Evolutionary conservation across 2,888 invertebrate species (phyloP).

Genomic region (Lasioglossum marginatum): DNA sequence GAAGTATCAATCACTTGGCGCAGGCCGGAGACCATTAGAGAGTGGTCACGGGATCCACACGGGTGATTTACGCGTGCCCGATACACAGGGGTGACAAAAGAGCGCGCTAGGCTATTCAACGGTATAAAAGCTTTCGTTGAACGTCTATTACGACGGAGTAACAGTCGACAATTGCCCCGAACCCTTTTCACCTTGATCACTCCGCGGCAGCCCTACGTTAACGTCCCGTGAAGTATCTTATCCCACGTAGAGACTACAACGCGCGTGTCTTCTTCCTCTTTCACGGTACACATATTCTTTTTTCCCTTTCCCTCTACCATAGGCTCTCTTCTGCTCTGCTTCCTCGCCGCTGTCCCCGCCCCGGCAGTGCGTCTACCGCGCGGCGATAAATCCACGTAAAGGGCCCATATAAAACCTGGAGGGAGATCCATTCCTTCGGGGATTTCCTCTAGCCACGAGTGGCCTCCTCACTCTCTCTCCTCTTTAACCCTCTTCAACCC

Average conservation of each 20-base stretch:
- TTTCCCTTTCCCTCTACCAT: slow-evolving; percentile 25
- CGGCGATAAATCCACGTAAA: slow-evolving; percentile 71
- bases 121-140: slow-evolving; percentile 62
- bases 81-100: slow-evolving; percentile 59
- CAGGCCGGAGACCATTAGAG: slow-evolving; percentile 51
- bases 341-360: slow-evolving; percentile 25
- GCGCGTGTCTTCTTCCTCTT: slow-evolving; percentile 45
- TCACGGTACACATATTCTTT: slow-evolving; percentile 20
- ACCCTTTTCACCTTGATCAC: slow-evolving; percentile 67
- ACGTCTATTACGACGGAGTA: slow-evolving; percentile 63
- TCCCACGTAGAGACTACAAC: slow-evolving; percentile 65
- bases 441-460: slow-evolving; percentile 62
- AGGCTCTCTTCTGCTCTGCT: slow-evolving; percentile 15
- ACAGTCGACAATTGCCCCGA: slow-evolving; percentile 64
- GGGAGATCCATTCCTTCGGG: slow-evolving; percentile 69
- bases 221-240: slow-evolving; percentile 69
- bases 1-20: slow-evolving; percentile 25
- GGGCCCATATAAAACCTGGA: slow-evolving; percentile 71
- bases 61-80: slow-evolving; percentile 52
- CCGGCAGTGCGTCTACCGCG: slow-evolving; percentile 51
- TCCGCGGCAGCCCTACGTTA: slow-evolving; percentile 59
- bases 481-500: neutral
- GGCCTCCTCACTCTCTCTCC: slow-evolving; percentile 14
- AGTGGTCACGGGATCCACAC: slow-evolving; percentile 10
- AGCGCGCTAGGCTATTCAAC: slow-evolving; percentile 51